phyloP scores from a whole-genome alignment of 2,113 vertebrate species.

The Etheostoma spectabile region DNA sequence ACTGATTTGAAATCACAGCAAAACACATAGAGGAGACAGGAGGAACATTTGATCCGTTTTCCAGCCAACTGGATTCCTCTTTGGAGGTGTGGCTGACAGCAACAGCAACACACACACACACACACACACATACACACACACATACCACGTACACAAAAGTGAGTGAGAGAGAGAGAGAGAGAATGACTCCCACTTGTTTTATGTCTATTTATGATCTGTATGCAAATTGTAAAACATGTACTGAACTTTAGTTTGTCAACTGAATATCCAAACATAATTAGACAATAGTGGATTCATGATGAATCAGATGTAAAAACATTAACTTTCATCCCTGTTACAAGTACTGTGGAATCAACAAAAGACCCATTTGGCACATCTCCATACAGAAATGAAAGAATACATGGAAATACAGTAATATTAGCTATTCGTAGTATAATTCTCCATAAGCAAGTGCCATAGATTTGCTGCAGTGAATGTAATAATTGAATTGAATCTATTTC shows the following conservation, averaged over 20 bases:
- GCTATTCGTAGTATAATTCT: neutral
- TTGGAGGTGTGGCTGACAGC: conserved; percentile 7
- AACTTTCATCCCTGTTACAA: neutral
- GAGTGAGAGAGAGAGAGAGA: neutral
- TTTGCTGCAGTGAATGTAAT: neutral
- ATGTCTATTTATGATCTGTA: neutral
- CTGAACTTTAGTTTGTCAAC: neutral
- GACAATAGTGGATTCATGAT: neutral
- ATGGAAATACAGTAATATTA: neutral
- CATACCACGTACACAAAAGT: too few relatives aligned
- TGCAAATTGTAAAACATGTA: neutral
- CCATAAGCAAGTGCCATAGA: neutral
- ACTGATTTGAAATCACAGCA: conserved; percentile 10
- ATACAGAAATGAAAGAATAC: neutral
- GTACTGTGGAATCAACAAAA: neutral
- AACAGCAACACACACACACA: neutral
- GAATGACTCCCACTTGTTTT: neutral
- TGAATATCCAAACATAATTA: neutral
- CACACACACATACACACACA: neutral
- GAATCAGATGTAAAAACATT: neutral
- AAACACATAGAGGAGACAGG: neutral
- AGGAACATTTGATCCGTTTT: neutral
- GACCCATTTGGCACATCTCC: neutral
- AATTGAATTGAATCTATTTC: neutral
- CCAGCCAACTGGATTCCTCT: conserved; percentile 27